These are phyloP conservation scores for Thalassophryne amazonica DNA, from an alignment of 2,797 vertebrate genomes.

Conservation along the genomic window DNA sequence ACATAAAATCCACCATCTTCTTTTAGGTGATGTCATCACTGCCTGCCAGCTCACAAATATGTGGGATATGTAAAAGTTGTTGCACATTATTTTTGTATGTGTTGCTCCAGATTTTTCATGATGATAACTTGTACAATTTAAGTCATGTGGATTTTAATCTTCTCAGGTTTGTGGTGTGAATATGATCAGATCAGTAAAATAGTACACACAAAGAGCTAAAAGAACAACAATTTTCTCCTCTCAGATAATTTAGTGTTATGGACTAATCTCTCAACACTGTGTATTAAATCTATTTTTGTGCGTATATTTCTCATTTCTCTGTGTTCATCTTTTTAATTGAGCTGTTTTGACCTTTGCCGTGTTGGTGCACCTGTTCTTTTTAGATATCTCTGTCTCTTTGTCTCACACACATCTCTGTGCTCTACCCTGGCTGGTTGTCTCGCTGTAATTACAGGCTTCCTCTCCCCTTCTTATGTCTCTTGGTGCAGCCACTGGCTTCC, in stretches of 20 bases:
- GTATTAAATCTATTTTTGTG: conserved; percentile 38
- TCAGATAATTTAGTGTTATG: conserved; percentile 30
- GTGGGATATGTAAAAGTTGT: too few species aligned
- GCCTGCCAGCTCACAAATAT: too few species aligned
- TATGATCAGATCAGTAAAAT: too few species aligned
- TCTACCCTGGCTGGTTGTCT: conserved; percentile 43
- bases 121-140: too few species aligned
- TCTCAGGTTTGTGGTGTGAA: too few species aligned
- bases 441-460: conserved; percentile 61
- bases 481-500: conserved; percentile 32
- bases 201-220: too few species aligned
- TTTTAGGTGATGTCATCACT: too few species aligned
- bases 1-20: too few species aligned
- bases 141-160: too few species aligned
- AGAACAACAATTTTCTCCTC: too few species aligned
- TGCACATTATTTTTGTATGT: too few species aligned
- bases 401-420: conserved; percentile 29
- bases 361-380: conserved; percentile 45
- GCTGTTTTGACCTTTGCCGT: conserved; percentile 49
- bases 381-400: conserved; percentile 28
- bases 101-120: too few species aligned
- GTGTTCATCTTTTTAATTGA: conserved; percentile 35
- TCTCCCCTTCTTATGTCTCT: conserved; percentile 55
- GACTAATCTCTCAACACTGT: conserved; percentile 30
- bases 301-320: conserved; percentile 36